Evolutionary conservation across 2,888 invertebrate species (phyloP).

Genomic region (Cheilosia impressa): DNA sequence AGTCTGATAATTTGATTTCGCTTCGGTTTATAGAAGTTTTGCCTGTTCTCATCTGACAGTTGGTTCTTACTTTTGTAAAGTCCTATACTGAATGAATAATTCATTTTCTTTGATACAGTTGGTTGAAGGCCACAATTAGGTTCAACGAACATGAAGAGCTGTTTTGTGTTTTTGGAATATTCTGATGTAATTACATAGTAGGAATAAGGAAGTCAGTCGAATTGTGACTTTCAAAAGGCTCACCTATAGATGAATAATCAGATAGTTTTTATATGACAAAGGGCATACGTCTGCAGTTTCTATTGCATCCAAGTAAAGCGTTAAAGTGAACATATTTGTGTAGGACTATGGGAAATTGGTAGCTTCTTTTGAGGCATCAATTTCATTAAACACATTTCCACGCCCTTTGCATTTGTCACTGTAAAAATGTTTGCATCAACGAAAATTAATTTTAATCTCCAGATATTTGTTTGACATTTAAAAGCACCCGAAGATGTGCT

Average conservation of each 20-base stretch:
- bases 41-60: slow-evolving; percentile 8
- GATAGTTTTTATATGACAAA: no score
- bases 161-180: neutral
- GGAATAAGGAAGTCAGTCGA: neutral
- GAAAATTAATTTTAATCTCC: no score
- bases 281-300: no score
- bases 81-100: slow-evolving; percentile 21
- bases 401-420: no score
- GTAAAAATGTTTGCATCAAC: no score
- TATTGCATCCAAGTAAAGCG: no score
- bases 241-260: neutral
- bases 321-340: no score
- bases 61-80: slow-evolving; percentile 10
- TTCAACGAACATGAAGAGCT: neutral
- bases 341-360: no score
- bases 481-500: no score
- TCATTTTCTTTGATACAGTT: slow-evolving; percentile 19
- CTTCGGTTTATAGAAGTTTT: slow-evolving; percentile 37
- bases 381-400: no score
- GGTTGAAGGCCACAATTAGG: slow-evolving; percentile 10
- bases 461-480: no score
- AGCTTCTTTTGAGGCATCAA: no score
- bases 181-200: slow-evolving; percentile 4
- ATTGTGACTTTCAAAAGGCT: neutral
- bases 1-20: slow-evolving; percentile 58